Conservation (phyloP, 1,140 invertebrate genomes). For the Eufriesea mexicana region DNA sequence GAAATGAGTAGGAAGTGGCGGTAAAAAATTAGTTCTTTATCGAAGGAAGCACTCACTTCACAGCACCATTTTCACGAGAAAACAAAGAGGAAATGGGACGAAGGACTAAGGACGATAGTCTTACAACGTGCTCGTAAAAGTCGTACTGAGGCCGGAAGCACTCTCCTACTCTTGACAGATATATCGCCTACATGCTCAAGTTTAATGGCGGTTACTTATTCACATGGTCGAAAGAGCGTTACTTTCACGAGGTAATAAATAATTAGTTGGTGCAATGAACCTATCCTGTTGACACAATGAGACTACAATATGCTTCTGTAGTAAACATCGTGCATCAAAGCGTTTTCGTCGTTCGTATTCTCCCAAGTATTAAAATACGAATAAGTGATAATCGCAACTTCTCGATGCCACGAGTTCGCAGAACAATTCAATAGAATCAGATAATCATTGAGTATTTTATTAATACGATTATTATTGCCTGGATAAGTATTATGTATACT, state of each 20-base stretch:
- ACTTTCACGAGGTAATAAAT: slow-evolving; percentile 57
- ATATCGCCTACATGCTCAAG: slow-evolving; percentile 51
- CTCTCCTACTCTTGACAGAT: slow-evolving; percentile 52
- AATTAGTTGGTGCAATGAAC: slow-evolving; percentile 52
- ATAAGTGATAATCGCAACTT: neutral
- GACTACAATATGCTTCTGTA: neutral
- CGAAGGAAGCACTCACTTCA: neutral
- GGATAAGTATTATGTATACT: too few species aligned
- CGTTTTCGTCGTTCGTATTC: neutral
- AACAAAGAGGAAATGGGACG: slow-evolving; percentile 24
- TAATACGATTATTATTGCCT: too few species aligned
- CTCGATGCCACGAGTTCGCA: too few species aligned
- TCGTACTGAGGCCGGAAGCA: slow-evolving; percentile 46
- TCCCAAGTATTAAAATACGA: neutral
- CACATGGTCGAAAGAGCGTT: slow-evolving; percentile 54
- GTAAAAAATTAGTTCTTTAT: neutral
- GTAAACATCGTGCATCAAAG: neutral
- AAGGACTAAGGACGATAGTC: slow-evolving; percentile 44
- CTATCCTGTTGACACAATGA: slow-evolving; percentile 16
- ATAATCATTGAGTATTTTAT: too few species aligned
- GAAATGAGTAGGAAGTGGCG: neutral
- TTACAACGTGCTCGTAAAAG: slow-evolving; percentile 55
- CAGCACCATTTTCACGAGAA: neutral
- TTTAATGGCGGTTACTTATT: slow-evolving; percentile 62
- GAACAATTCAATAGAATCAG: too few species aligned